Evolutionary conservation across 1,140 invertebrate genomes (phyloP).

Genomic region (Galendromus occidentalis): DNA sequence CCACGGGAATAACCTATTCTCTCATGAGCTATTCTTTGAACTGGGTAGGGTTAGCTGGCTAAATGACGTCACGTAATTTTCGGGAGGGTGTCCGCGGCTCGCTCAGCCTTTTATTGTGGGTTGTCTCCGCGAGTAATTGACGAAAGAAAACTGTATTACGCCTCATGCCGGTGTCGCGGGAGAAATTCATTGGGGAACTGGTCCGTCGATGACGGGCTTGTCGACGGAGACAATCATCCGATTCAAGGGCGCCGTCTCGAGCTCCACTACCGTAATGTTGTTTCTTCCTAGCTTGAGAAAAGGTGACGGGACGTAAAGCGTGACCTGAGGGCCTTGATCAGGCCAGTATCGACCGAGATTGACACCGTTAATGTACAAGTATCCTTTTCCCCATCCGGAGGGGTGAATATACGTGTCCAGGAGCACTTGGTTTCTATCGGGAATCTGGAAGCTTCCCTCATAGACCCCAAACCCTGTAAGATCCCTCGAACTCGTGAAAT

Average conservation of each 20-base stretch:
- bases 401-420: conserved; percentile 16
- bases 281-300: conserved; percentile 14
- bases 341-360: conserved; percentile 40
- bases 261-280: conserved; percentile 15
- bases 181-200: neutral
- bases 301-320: conserved; percentile 34
- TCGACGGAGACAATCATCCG: neutral
- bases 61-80: no score
- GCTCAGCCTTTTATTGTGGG: no score
- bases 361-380: conserved; percentile 43
- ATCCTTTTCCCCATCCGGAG: conserved; percentile 26
- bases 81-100: no score
- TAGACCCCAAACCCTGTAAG: conserved; percentile 8
- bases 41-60: no score
- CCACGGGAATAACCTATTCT: no score
- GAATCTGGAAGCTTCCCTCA: conserved; percentile 11
- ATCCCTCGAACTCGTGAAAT: neutral
- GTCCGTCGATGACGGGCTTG: neutral
- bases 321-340: conserved; percentile 35
- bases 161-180: no score
- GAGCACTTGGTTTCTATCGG: neutral
- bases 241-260: neutral
- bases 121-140: no score
- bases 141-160: no score
- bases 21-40: no score